phyloP scores from a whole-genome alignment of 2,797 vertebrate species.

The Acipenser transmontanus region DNA sequence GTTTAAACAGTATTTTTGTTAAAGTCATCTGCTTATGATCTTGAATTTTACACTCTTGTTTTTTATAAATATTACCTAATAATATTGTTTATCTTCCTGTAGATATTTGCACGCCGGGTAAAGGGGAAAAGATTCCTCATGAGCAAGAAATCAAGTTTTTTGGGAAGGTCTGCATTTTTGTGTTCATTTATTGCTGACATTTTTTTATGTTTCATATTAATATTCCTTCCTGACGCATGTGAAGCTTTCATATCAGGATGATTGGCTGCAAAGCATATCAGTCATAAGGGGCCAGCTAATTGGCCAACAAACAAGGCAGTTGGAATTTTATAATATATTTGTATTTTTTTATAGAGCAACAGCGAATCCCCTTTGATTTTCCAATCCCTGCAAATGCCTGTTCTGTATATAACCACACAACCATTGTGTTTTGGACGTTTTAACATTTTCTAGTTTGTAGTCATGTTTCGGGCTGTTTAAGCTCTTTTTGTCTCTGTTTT shows the following conservation, averaged over 20 bases:
- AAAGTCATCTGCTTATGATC: not conserved
- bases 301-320: no score
- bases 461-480: no score
- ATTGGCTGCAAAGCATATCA: no score
- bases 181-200: not conserved
- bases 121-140: conserved; percentile 79
- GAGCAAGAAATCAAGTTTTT: conserved; percentile 96
- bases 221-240: no score
- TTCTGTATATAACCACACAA: not conserved
- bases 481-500: no score
- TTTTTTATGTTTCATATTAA: not conserved
- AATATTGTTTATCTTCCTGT: conserved; percentile 22
- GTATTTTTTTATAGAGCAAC: not conserved
- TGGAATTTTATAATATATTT: not conserved
- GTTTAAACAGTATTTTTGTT: not conserved
- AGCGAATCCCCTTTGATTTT: not conserved
- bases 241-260: no score
- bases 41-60: not conserved
- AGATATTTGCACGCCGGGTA: conserved; percentile 73
- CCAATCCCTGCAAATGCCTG: not conserved
- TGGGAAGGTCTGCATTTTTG: conserved; percentile 71
- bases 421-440: not conserved
- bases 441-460: no score
- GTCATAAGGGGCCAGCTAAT: no score
- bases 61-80: not conserved